Conservation (phyloP, 1,140 invertebrate species). For the Saxidomus purpurata region DNA sequence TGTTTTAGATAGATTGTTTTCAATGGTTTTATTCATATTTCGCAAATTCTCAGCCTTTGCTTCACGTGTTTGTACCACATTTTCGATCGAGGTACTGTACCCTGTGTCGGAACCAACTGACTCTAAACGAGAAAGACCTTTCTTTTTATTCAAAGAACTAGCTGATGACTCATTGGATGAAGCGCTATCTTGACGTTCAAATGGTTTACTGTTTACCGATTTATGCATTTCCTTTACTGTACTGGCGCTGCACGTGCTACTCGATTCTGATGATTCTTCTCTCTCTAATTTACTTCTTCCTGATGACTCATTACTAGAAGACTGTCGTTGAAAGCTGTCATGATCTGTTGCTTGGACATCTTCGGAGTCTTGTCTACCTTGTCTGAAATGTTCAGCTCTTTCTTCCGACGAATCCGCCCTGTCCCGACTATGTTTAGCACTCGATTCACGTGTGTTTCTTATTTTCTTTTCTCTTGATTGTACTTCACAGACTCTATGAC, state of each 20-base stretch:
- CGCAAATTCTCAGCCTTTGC: slow-evolving; percentile 53
- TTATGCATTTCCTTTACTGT: slow-evolving; percentile 18
- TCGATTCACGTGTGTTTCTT: slow-evolving; percentile 30
- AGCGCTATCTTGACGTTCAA: slow-evolving; percentile 7
- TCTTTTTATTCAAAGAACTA: slow-evolving; percentile 35
- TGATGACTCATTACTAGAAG: neutral
- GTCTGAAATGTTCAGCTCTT: neutral
- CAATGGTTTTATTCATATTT: slow-evolving; percentile 51
- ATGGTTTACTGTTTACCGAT: neutral
- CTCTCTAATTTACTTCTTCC: neutral
- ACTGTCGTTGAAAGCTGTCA: neutral
- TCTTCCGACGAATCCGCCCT: neutral
- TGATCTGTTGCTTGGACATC: neutral
- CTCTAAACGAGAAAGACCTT: neutral
- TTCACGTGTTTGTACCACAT: slow-evolving; percentile 43
- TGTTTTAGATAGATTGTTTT: neutral
- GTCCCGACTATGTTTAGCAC: slow-evolving; percentile 11
- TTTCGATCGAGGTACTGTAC: slow-evolving; percentile 52
- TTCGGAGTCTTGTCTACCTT: neutral
- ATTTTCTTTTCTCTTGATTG: slow-evolving; percentile 30
- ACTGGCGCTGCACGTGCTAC: slow-evolving; percentile 53
- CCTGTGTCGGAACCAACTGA: slow-evolving; percentile 48
- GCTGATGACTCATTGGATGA: slow-evolving; percentile 37
- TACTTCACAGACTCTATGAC: slow-evolving; percentile 47
- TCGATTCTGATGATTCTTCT: slow-evolving; percentile 34